Percentiles rank a stretch among this genome's conserved stretches.
phyloP scores from a whole-genome alignment of 2,113 vertebrate species.

The Microcebus murinus region DNA sequence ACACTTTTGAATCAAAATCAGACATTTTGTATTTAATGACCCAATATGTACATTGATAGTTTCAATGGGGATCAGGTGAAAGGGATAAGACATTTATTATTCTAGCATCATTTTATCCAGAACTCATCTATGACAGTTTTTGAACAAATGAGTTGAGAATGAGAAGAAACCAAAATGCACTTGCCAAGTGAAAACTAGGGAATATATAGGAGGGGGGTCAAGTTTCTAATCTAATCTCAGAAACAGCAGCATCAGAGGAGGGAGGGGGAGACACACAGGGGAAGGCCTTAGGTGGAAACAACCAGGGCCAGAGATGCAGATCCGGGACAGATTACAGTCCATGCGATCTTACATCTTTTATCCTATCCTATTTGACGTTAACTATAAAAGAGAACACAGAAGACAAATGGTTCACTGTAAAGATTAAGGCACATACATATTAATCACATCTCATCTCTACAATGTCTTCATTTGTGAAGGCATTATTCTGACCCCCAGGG shows the following conservation, averaged over 20 bases:
- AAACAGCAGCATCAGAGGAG: neutral
- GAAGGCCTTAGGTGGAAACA: neutral
- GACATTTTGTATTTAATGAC: no score
- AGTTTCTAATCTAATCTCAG: neutral
- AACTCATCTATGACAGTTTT: neutral
- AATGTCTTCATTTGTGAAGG: conserved; percentile 35
- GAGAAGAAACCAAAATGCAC: neutral
- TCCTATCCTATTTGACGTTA: neutral
- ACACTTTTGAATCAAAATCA: no score
- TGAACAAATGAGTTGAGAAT: neutral
- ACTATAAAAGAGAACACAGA: neutral
- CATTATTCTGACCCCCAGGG: neutral
- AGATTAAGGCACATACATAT: neutral
- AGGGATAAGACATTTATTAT: neutral
- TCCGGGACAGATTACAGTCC: neutral
- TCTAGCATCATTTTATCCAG: neutral
- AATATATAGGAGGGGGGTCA: neutral
- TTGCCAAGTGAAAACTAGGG: neutral
- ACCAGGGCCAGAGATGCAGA: neutral
- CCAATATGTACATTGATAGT: neutral
- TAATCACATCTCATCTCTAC: neutral
- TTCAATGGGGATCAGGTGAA: neutral
- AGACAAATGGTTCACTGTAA: neutral
- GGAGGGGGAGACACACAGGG: neutral
- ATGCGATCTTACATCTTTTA: neutral